phyloP scores from a whole-genome alignment of 2,797 vertebrate species.

The Karalla daura region DNA sequence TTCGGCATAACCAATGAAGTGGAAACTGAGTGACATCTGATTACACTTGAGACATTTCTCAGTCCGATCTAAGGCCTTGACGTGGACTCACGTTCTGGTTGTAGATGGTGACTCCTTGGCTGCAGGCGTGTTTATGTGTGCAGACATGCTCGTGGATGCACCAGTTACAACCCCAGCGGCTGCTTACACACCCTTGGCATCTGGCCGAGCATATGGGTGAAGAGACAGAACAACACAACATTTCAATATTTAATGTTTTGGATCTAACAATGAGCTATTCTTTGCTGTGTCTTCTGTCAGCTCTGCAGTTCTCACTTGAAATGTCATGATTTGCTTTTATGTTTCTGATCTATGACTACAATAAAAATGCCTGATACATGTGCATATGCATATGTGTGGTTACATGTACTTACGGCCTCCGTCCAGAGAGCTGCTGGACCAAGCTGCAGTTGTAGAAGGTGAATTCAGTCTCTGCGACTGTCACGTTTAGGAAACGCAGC shows the following conservation, averaged over 20 bases:
- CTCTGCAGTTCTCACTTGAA: no score
- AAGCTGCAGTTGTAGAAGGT: constrained; percentile 94
- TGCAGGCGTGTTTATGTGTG: constrained; percentile 89
- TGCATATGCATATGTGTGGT: neutral
- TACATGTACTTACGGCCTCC: constrained; percentile 89
- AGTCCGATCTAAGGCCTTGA: neutral
- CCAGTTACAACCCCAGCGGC: constrained; percentile 97
- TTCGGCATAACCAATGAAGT: neutral
- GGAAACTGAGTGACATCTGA: neutral
- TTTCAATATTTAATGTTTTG: no score
- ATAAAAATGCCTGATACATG: no score
- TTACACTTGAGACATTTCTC: neutral
- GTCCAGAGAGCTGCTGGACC: constrained; percentile 88
- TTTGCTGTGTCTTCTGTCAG: no score
- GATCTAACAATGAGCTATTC: no score
- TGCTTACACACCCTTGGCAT: constrained; percentile 94
- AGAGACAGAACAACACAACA: neutral
- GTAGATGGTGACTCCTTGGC: constrained; percentile 88
- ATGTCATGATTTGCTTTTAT: no score
- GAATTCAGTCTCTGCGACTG: constrained; percentile 88
- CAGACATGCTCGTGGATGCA: constrained; percentile 94
- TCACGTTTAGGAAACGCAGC: constrained; percentile 89
- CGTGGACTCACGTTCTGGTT: constrained; percentile 87
- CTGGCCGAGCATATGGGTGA: constrained; percentile 65
- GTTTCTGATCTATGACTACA: no score